A percentile compares a stretch with the other conserved stretches of the same genome.
Evolutionary conservation across 2,888 invertebrate genomes (phyloP).

Genomic region (Falcaria lacertinaria): DNA sequence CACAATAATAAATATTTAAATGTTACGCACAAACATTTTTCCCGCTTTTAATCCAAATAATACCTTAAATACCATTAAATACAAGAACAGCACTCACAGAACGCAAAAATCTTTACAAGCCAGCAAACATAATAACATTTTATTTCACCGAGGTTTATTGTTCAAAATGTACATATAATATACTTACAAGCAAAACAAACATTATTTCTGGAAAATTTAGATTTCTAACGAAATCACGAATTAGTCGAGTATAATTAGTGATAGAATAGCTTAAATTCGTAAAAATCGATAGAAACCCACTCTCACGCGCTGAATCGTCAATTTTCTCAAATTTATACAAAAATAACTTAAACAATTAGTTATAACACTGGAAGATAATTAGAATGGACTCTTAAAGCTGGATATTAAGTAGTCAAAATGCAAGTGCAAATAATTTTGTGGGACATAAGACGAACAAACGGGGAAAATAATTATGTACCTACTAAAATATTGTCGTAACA

Average conservation of each 20-base stretch:
- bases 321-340: conserved; percentile 33
- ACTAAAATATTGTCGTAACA: not conserved
- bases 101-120: conserved; percentile 62
- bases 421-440: not conserved
- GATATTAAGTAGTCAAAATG: not conserved
- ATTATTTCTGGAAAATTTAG: conserved; percentile 25
- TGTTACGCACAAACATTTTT: conserved; percentile 42
- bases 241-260: conserved; percentile 3
- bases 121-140: conserved; percentile 50
- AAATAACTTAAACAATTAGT: conserved; percentile 47
- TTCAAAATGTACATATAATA: conserved; percentile 75
- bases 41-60: conserved; percentile 28
- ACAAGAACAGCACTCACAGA: conserved; percentile 45
- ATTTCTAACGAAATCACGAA: conserved; percentile 18
- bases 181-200: conserved; percentile 68
- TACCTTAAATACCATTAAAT: conserved; percentile 34
- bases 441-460: not conserved
- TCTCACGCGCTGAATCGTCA: conserved; percentile 44
- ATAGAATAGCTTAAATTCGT: conserved; percentile 13
- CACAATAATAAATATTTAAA: conserved; percentile 54
- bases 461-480: not conserved
- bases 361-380: conserved; percentile 46
- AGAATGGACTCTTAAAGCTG: conserved; percentile 28
- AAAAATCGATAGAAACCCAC: conserved; percentile 14
- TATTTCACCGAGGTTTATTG: conserved; percentile 40